Base-by-base conservation (phyloP, 2,888 invertebrate genomes). In the Agriopis marginaria region DNA sequence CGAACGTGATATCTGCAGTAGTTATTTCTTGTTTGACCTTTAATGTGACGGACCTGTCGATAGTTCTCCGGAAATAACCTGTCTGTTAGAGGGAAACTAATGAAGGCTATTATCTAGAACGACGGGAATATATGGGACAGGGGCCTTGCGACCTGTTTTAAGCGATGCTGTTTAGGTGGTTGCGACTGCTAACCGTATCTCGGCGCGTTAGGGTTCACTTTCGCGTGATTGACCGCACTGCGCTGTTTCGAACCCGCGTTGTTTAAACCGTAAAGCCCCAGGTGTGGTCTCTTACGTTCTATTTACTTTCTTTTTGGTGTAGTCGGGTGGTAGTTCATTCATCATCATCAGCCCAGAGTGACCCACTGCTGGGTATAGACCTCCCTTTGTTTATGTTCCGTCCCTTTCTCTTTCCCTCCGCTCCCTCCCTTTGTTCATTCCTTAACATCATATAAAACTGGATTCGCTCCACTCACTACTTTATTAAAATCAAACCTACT, bases 41-140 rank as follows among this genome's bases (percentile, higher is more conserved):
- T 55, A 32, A n/a, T 47, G 4, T 39, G 45, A 17, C 55, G 55
- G 32, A 63, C 32, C 58, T 58, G 14, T 45, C 12, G 5, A 9
- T 44, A 17, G 56, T 56, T 42, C 10, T 14, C n/a, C 44, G 56
- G 56, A 56, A 44, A 56, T 56, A 56, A 45, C 58, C 59, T 14
- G 59, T 12, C 59, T 23, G 7, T 3, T 44, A 11, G 44, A 58
- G 44, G 44, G 40, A 2, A 56, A 17, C 56, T 42, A 17, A 56
- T 56, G 56, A 56, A 56, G 56, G 42, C 42, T 32, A 32, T 32
- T 32, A 32, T 44, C 56, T 51, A 32, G 51, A 23, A 23, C 50
- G 8, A 32, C 23, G 12, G 10, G 6, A 51, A 51, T 32, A 54
- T 10, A 54, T 40, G 39, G 40, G 17, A 23, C 17, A 23, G 17